Base-by-base conservation (phyloP, 1,140 invertebrate genomes). In the Orussus abietinus region DNA sequence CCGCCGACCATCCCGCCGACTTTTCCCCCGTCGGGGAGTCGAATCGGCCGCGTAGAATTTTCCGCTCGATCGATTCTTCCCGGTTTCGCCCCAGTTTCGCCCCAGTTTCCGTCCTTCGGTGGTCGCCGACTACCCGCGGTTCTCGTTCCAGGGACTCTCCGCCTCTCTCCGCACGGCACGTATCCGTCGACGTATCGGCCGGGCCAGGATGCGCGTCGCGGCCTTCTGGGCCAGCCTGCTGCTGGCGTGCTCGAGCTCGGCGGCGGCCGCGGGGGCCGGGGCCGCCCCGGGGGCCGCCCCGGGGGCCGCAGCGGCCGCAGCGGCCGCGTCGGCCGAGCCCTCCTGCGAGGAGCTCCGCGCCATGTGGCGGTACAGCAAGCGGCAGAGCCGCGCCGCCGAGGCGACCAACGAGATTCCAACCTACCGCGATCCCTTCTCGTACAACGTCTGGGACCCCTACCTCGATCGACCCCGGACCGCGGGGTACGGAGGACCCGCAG, bases 351-450 rank as follows among this genome's bases (percentile, higher is more conserved):
- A 92, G 66, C 75, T 93, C 19, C 81, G 88, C 34, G 86, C 85
- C 3, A 92, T 93, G 89, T 93, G 90, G 90, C 82, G 88, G 62
- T 89, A 90, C 70, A 91, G 87, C 12, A 90, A 89, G 64, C 72
- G 90, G 38, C 89, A 92, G 70, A 87, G 86, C n/a, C 77, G 89
- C 32, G 85, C 88, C 4, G 84, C 87, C 2, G 87, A 90, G 68
- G 81, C 85, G 25, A 90, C 87, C 45, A 90, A 92, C 68, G 84
- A 90, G 69, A 81, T 90, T 47, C 85, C 84, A 19, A 82, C 83
- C 26, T 87, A 84, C 64, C 77, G 83, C 17, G 86, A 91, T 60
- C 86, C 87, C 1, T 85, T 90, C 57, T 78, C 81, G 29, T 85
- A 85, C 62, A 88, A 89, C 67, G 77, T 88, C 49, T 89, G 86